phyloP scores from a whole-genome alignment of 1,140 invertebrate species.

The Apis cerana region DNA sequence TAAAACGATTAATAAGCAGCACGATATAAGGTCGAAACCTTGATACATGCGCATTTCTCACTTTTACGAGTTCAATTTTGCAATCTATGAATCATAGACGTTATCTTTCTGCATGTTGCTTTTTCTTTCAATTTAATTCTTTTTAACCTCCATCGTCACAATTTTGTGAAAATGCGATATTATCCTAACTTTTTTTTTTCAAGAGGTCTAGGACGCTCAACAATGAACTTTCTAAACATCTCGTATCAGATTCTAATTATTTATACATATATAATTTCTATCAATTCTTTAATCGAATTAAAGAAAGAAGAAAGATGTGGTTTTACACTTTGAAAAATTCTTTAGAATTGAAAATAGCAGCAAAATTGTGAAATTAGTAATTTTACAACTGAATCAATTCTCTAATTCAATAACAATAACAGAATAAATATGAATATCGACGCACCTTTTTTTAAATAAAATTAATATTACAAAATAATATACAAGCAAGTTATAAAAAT shows the following conservation, averaged over 20 bases:
- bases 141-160: neutral
- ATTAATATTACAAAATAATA: no score
- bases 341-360: no score
- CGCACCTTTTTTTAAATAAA: no score
- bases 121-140: constrained; percentile 7
- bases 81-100: constrained; percentile 32
- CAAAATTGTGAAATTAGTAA: no score
- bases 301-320: neutral
- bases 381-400: no score
- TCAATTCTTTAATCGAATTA: no score
- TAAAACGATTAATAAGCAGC: neutral
- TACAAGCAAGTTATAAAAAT: no score
- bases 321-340: no score
- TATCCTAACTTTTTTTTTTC: neutral
- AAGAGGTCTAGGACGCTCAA: neutral
- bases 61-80: constrained; percentile 21
- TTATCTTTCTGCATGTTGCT: constrained; percentile 20
- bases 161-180: neutral
- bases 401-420: no score
- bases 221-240: neutral
- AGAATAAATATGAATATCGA: no score
- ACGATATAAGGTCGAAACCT: neutral
- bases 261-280: neutral
- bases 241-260: neutral
- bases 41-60: constrained; percentile 16